Evolutionary conservation across 1,140 invertebrate species (phyloP).

Genomic region (Euwallacea fornicatus): DNA sequence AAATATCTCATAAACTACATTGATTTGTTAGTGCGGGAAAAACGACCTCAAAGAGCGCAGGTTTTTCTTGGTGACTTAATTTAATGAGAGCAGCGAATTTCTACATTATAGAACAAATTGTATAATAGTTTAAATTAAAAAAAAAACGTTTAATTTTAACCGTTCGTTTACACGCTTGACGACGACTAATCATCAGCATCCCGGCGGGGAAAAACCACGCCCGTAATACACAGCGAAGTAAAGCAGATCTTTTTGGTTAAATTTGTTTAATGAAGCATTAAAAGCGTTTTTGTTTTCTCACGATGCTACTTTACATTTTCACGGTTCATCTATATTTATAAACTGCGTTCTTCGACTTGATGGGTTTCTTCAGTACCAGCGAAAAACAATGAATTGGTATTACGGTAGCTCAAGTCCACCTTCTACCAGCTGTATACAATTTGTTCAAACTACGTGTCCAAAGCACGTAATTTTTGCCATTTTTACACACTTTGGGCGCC

Average conservation of each 20-base stretch:
- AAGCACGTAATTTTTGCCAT: too few species aligned
- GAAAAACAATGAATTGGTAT: too few species aligned
- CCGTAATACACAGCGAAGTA: conserved; percentile 15
- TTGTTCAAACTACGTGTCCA: too few species aligned
- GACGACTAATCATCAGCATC: conserved; percentile 10
- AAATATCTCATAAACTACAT: conserved; percentile 25
- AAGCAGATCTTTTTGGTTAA: conserved; percentile 22
- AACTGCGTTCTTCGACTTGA: too few species aligned
- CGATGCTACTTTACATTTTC: conserved; percentile 30
- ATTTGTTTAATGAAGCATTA: conserved; percentile 33
- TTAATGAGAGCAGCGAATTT: too few species aligned
- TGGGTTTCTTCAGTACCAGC: too few species aligned
- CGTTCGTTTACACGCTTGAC: conserved; percentile 11
- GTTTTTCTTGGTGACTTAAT: too few species aligned
- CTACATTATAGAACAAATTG: too few species aligned
- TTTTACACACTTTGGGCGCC: too few species aligned
- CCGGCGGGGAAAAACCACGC: not conserved
- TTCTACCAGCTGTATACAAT: too few species aligned
- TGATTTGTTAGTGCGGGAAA: conserved; percentile 7
- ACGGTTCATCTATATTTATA: conserved; percentile 9
- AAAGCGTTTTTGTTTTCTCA: conserved; percentile 32
- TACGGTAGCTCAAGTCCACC: too few species aligned
- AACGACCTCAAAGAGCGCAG: not conserved
- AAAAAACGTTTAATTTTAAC: not conserved
- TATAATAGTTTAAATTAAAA: too few species aligned